Evolutionary conservation across 2,888 invertebrate species (phyloP), one percentile per base, ranked within the genome.

Genomic region (Bibio marci): DNA sequence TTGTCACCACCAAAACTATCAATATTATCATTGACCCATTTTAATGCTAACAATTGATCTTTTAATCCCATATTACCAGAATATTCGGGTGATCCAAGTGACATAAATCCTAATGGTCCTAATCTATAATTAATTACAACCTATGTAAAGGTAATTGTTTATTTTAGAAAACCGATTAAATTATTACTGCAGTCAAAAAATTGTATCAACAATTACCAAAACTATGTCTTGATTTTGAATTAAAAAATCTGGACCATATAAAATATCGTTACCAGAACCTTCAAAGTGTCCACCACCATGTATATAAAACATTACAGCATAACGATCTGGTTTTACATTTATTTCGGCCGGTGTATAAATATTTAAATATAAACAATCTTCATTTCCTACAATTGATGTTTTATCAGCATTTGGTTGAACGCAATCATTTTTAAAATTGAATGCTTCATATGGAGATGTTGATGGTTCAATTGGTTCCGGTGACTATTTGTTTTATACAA

Each of bases 11-110:
- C 59, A 44, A 63, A 63, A 2, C 55, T 46, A 34, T 47, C 54
- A 31, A 62, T 61, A 18, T 62, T 57, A 2, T 53, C 44, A 35
- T 55, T 59, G 2, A 62, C 45, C 62, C 62, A 63, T 40, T 52
- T 49, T 11, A 62, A 44, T 3, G 60, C 62, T 30, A 50, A 39
- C 5, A 49, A 37, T 45, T 61, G 62, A 63, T 62, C 62, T 42
- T 60, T 62, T 1, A 63, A 40, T 1, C 60, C 62, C 43, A 60
- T 59, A 40, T 62, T 62, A 1, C 61, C 62, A 0, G 59, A 54
- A 11, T 60, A 46, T 13, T 52, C 49, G 0, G 54, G 49, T 2
- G 46, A 54, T 22, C 56, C 52, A 1, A 61, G 46, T 39, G 59
- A 59, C 55, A 62, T 57, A 38, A 62, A 63, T 3, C 63, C 63